Percentiles rank a stretch among this genome's conserved stretches.
Conservation (phyloP, 1,140 invertebrate genomes). For the Adoxophyes honmai region DNA sequence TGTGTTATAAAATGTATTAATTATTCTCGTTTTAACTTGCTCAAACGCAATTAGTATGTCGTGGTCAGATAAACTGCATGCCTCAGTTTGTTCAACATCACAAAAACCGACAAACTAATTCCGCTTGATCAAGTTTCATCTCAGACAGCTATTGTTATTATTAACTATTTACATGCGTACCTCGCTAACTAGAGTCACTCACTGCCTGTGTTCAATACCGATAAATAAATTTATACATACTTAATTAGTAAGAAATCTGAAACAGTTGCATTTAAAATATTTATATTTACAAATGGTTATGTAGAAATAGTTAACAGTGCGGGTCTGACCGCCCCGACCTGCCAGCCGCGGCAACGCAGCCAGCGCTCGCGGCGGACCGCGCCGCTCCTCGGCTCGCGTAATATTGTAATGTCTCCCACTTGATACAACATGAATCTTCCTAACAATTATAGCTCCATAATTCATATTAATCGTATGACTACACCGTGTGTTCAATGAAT, state of each 20-base stretch:
- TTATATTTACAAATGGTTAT: background rate
- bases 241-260: background rate
- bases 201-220: slow-evolving; percentile 12
- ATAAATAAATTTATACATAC: slow-evolving; percentile 3
- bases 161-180: slow-evolving; percentile 3
- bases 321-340: background rate
- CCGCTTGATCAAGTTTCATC: no score
- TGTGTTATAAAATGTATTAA: no score
- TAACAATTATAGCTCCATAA: slow-evolving; percentile 1
- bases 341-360: background rate
- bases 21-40: no score
- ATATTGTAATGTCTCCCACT: slow-evolving; percentile 5
- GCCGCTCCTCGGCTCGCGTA: slow-evolving; percentile 2
- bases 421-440: slow-evolving; percentile 8
- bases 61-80: no score
- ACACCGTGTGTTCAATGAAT: slow-evolving; percentile 10
- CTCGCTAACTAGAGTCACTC: background rate
- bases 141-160: no score
- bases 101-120: no score
- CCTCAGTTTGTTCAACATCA: no score
- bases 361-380: slow-evolving; percentile 4
- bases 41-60: no score
- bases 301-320: background rate
- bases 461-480: slow-evolving; percentile 7
- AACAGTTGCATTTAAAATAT: slow-evolving; percentile 11